Conservation (phyloP, 1,140 invertebrate species). For the Aphis craccivora region DNA sequence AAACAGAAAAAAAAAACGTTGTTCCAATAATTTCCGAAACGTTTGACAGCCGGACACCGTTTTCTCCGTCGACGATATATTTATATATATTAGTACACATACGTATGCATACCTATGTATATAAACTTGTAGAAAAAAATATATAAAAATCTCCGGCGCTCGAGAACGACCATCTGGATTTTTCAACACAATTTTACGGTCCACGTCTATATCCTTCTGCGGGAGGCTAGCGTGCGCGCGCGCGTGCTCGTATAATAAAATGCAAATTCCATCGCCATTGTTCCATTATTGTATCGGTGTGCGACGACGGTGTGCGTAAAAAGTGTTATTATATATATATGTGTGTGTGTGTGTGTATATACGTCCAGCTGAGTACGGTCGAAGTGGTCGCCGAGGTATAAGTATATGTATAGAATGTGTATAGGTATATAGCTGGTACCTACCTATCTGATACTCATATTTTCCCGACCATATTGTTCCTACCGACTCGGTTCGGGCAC, state of each 20-base stretch:
- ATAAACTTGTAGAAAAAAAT: background rate
- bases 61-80: background rate
- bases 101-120: background rate
- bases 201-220: background rate
- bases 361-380: background rate
- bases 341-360: background rate
- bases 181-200: constrained; percentile 37
- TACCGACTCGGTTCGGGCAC: background rate
- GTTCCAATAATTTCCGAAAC: constrained; percentile 47
- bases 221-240: background rate
- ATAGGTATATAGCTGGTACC: background rate
- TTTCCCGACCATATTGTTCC: constrained; percentile 15
- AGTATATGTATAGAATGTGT: too few species aligned
- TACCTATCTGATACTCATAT: constrained; percentile 21
- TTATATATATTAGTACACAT: background rate
- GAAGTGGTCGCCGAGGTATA: background rate
- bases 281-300: constrained; percentile 15
- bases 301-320: constrained; percentile 4
- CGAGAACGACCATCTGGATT: constrained; percentile 32
- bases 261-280: constrained; percentile 41
- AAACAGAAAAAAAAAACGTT: constrained; percentile 8
- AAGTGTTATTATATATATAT: constrained; percentile 21
- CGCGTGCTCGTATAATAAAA: constrained; percentile 5
- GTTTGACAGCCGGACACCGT: constrained; percentile 51
- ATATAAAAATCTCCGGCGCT: constrained; percentile 5